Base-by-base conservation (phyloP, 1,140 invertebrate genomes). In the Trialeurodes vaporariorum region DNA sequence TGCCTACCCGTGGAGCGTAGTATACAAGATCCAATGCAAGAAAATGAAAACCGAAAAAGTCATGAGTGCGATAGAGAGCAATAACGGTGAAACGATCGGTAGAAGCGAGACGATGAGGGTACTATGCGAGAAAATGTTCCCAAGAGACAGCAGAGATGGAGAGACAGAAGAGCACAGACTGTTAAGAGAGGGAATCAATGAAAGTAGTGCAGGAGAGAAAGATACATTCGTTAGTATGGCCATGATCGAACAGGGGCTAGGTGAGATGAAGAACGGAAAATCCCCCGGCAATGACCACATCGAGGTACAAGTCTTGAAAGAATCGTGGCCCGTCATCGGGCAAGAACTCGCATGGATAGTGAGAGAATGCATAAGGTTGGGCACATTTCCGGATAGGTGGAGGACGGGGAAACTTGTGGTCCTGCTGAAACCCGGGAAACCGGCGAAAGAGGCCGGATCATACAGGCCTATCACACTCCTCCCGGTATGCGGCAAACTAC, bases 381-480 rank as follows among this genome's bases (percentile, higher is more conserved):
- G 34, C 5, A 27, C 24, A 0, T 40, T 66, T 5, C 65, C 27
- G 0, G 1, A 0, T 0, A 1, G 25, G 2, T 66, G 65, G 65
- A 66, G 60, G 59, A 12, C 13, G 0, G 68, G 67, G 1, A 69
- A 60, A 0, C 61, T 59, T 17, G 59, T 65, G 13, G 49, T 73
- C 24, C 25, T 74, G 12, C 65, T 64, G 12, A 70, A 70, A 63
- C 23, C 60, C 21, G 67, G 70, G 66, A 70, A 70, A 63, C 25
- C 67, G 11, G 17, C 27, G 2, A 61, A 67, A 0, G 58, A 49
- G 0, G 24, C 69, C 1, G 34, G 62, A 12, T 68, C 66, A 12
- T 71, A 70, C 61, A 68, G 73, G 59, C 71, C 73, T 26, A 64
- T 75, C 5, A 70, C 70, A 26, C 62, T 73, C 25, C 61, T 72